phyloP scores from a whole-genome alignment of 2,888 invertebrate species.

The Colletes collaris region DNA sequence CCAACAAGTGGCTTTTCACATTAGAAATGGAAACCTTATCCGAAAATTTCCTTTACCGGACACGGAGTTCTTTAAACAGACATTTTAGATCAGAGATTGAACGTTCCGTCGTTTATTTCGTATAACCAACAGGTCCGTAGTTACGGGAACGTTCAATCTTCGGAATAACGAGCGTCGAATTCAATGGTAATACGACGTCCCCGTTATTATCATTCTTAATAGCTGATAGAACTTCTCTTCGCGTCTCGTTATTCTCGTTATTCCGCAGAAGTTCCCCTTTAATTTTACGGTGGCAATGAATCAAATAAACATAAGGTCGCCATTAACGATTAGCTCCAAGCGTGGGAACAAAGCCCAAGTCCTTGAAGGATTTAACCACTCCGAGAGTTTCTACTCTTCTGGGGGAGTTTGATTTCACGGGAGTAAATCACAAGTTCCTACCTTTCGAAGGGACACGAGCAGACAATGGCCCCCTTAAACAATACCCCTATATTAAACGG shows the following conservation, averaged over 20 bases:
- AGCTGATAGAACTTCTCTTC: background rate
- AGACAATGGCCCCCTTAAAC: slow-evolving; percentile 60
- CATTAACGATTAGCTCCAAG: slow-evolving; percentile 18
- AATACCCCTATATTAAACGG: slow-evolving; percentile 60
- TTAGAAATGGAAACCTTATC: too few relatives aligned
- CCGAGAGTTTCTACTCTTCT: slow-evolving; percentile 12
- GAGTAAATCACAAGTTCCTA: slow-evolving; percentile 45
- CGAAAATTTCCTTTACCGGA: too few relatives aligned
- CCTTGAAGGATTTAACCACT: slow-evolving; percentile 25
- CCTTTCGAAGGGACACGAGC: slow-evolving; percentile 43
- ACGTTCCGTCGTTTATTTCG: too few relatives aligned
- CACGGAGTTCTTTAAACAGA: too few relatives aligned
- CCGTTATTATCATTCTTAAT: too few relatives aligned
- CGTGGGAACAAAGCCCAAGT: slow-evolving; percentile 27
- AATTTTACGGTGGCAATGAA: background rate
- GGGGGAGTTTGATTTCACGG: slow-evolving; percentile 53
- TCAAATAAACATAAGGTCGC: slow-evolving; percentile 22
- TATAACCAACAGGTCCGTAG: too few relatives aligned
- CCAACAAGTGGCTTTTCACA: too few relatives aligned
- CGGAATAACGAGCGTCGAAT: background rate
- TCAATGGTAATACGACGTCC: background rate
- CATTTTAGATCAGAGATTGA: too few relatives aligned
- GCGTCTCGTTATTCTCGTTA: background rate
- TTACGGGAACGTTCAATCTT: too few relatives aligned
- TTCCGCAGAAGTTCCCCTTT: background rate